Conservation (phyloP, 2,113 vertebrate species). For the Indri indri region DNA sequence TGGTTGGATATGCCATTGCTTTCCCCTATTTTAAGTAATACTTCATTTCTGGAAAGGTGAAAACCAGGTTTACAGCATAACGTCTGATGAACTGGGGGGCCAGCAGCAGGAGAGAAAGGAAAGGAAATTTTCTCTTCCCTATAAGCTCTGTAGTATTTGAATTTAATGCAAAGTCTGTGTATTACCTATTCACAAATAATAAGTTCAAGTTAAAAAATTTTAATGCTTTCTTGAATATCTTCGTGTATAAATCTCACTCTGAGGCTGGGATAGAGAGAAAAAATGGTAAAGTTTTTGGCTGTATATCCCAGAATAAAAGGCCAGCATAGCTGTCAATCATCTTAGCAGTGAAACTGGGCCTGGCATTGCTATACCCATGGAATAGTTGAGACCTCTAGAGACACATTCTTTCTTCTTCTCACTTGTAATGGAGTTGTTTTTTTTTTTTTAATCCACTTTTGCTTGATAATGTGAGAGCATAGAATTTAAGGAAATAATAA, state of each 20-base stretch:
- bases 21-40: background rate
- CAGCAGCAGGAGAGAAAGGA: background rate
- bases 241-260: background rate
- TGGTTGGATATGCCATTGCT: background rate
- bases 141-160: background rate
- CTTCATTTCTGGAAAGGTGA: background rate
- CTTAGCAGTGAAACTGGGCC: background rate
- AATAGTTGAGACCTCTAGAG: background rate
- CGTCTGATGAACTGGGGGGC: background rate
- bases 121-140: background rate
- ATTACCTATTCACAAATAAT: background rate
- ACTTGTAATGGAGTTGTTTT: background rate
- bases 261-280: background rate
- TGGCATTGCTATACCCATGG: background rate
- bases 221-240: background rate
- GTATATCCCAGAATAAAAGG: background rate
- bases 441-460: background rate
- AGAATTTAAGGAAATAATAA: background rate
- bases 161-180: background rate
- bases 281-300: background rate
- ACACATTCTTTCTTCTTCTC: background rate
- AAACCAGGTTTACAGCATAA: background rate
- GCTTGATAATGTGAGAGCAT: background rate
- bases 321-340: background rate
- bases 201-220: background rate